Percentiles rank a stretch among this genome's conserved stretches.
Conservation (phyloP, 2,113 vertebrate genomes). For the Tetraodon nigroviridis region DNA sequence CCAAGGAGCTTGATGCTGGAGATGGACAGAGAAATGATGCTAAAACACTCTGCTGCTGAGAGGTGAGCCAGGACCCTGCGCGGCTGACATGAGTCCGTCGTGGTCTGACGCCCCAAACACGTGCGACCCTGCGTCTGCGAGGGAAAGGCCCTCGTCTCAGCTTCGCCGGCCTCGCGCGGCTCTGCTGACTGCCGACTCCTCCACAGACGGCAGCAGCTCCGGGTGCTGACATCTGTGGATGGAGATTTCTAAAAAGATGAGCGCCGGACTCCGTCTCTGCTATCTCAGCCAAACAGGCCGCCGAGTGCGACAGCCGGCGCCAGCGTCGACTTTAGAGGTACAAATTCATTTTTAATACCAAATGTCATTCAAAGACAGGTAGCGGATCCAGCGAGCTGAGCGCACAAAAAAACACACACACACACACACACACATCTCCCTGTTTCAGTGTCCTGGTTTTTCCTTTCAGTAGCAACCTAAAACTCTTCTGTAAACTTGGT, state of each 20-base stretch:
- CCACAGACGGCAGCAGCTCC: not conserved
- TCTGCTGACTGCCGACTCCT: not conserved
- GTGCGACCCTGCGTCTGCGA: not conserved
- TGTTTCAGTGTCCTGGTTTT: too few relatives aligned
- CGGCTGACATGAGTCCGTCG: not conserved
- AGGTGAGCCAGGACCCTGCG: not conserved
- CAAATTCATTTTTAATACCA: too few relatives aligned
- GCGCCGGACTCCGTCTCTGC: not conserved
- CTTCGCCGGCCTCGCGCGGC: not conserved
- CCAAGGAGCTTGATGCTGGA: too few relatives aligned
- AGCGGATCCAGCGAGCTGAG: too few relatives aligned
- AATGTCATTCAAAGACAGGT: too few relatives aligned
- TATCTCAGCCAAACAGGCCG: not conserved
- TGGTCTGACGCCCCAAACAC: constrained; percentile 10
- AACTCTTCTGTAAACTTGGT: too few relatives aligned
- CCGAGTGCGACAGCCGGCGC: not conserved
- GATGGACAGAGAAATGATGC: too few relatives aligned
- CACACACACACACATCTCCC: too few relatives aligned
- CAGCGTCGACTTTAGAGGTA: not conserved
- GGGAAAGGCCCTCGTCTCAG: too few relatives aligned
- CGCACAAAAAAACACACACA: too few relatives aligned
- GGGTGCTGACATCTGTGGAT: not conserved
- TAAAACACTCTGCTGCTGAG: not conserved
- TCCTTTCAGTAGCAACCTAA: too few relatives aligned
- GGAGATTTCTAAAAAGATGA: not conserved